A percentile compares a stretch with the other conserved stretches of the same genome.
Evolutionary conservation across 2,797 vertebrate genomes (phyloP).

Genomic region (Channallabes apus): DNA sequence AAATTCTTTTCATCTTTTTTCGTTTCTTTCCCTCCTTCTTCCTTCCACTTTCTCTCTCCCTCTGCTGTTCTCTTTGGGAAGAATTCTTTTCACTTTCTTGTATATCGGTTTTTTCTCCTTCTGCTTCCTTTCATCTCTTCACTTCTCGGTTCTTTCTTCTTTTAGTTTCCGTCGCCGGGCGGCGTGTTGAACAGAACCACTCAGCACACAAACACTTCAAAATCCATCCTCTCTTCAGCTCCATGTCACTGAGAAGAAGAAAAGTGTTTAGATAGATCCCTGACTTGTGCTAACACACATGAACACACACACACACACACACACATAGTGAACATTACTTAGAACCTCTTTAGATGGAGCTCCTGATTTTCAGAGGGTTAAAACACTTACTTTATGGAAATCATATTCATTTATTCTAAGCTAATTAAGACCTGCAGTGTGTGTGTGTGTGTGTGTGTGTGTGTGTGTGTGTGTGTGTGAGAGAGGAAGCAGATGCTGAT

Average conservation of each 20-base stretch:
- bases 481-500: background rate
- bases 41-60: background rate
- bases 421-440: slow-evolving; percentile 35
- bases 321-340: background rate
- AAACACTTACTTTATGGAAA: slow-evolving; percentile 40
- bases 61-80: background rate
- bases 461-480: background rate
- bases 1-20: background rate
- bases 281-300: no score
- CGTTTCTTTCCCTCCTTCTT: background rate
- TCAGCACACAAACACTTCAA: background rate
- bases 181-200: background rate
- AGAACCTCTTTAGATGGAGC: background rate
- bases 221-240: no score
- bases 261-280: no score
- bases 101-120: background rate
- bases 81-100: background rate
- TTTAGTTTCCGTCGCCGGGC: background rate
- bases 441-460: slow-evolving; percentile 12
- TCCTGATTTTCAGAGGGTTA: background rate
- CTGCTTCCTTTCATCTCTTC: background rate
- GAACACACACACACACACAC: background rate
- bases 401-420: slow-evolving; percentile 47
- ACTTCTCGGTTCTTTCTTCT: background rate
- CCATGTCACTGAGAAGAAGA: no score